Percentiles rank a stretch among this genome's conserved stretches.
Conservation (phyloP, 2,113 vertebrate genomes). For the Thymallus thymallus region DNA sequence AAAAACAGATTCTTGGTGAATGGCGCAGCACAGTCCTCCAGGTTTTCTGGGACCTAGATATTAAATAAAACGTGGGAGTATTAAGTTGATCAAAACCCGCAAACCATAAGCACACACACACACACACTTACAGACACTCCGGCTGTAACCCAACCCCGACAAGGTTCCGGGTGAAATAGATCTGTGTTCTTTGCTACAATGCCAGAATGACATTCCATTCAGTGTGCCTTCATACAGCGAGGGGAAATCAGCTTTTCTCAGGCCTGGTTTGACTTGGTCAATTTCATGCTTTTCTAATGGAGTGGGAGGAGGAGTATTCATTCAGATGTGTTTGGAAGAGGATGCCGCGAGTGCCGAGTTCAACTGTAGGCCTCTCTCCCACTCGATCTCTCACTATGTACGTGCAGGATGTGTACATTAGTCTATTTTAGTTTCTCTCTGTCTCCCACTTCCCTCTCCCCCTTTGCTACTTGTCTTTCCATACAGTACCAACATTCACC, state of each 20-base stretch:
- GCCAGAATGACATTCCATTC: conserved; percentile 15
- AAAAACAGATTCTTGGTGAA: conserved; percentile 22
- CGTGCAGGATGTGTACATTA: background rate
- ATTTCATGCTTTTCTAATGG: conserved; percentile 53
- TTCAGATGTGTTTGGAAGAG: conserved; percentile 40
- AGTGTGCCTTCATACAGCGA: conserved; percentile 28
- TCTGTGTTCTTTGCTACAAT: conserved; percentile 23
- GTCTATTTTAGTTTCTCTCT: conserved; percentile 22
- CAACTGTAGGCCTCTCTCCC: conserved; percentile 23
- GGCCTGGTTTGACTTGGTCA: conserved; percentile 42
- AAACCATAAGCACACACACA: background rate
- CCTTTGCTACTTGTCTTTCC: too few relatives aligned
- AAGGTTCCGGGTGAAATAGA: conserved; percentile 29
- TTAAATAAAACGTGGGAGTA: conserved; percentile 26
- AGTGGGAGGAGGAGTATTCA: conserved; percentile 20
- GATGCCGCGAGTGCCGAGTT: conserved; percentile 40
- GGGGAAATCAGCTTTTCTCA: conserved; percentile 48
- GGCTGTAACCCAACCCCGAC: conserved; percentile 6
- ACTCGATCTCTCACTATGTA: conserved; percentile 33
- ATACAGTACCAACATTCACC: too few relatives aligned
- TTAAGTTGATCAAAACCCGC: background rate
- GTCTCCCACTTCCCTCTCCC: background rate
- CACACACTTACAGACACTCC: background rate
- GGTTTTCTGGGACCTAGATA: conserved; percentile 21
- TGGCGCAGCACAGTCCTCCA: conserved; percentile 9